Evolutionary conservation across 2,888 invertebrate species (phyloP).

Genomic region (Apodemia duryi): DNA sequence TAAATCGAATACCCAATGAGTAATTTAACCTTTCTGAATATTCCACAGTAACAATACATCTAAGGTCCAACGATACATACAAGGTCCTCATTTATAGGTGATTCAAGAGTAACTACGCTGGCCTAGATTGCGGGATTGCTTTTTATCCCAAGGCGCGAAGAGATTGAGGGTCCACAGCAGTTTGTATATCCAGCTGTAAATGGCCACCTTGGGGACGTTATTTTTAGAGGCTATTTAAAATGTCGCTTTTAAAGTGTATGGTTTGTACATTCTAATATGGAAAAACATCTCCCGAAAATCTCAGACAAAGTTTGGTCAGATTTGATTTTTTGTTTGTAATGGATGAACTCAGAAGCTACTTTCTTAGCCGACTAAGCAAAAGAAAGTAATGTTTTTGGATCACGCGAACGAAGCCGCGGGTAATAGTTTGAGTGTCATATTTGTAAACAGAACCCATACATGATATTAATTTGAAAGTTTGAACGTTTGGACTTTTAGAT

Average conservation of each 20-base stretch:
- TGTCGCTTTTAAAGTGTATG: not conserved
- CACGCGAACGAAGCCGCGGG: too few species aligned
- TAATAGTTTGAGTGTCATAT: too few species aligned
- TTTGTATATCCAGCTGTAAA: not conserved
- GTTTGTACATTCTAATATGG: not conserved
- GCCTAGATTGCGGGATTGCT: constrained; percentile 13
- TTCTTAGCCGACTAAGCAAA: too few species aligned
- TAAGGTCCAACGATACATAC: not conserved
- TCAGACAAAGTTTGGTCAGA: too few species aligned
- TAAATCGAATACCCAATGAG: not conserved
- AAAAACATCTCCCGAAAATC: not conserved
- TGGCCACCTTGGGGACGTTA: not conserved
- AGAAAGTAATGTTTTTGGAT: too few species aligned
- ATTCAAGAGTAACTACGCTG: constrained; percentile 13
- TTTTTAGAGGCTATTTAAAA: not conserved
- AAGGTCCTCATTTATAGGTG: not conserved
- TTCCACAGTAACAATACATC: not conserved
- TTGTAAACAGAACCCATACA: too few species aligned
- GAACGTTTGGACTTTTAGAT: too few species aligned
- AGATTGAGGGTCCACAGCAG: constrained; percentile 2
- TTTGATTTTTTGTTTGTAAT: too few species aligned
- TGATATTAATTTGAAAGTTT: too few species aligned
- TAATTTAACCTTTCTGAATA: not conserved
- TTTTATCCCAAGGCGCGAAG: constrained; percentile 13
- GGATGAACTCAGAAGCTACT: too few species aligned